Conservation (phyloP, 2,888 invertebrate species). For the Megamerina dolium region DNA sequence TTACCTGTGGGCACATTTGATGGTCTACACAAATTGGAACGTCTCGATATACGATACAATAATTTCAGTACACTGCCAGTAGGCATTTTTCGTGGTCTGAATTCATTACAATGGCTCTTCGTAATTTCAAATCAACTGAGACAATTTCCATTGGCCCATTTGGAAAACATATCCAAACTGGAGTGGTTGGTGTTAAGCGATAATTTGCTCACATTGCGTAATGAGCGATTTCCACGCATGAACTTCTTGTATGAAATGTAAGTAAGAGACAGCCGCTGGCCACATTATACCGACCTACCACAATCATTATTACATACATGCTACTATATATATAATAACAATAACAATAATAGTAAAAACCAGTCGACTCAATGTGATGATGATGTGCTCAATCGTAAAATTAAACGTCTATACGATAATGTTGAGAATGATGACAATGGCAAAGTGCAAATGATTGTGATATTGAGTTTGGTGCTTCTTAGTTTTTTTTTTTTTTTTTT, state of each 20-base stretch:
- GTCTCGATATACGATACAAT: conserved; percentile 41
- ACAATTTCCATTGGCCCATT: conserved; percentile 47
- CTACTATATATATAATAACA: too few species aligned
- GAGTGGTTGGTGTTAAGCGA: conserved; percentile 51
- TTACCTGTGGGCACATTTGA: conserved; percentile 38
- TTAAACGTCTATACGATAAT: too few species aligned
- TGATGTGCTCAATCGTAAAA: too few species aligned
- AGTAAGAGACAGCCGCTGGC: conserved; percentile 29
- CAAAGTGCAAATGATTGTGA: neutral
- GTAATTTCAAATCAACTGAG: conserved; percentile 50
- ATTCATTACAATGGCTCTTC: conserved; percentile 50
- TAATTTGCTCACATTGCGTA: conserved; percentile 51
- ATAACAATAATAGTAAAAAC: too few species aligned
- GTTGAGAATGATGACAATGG: neutral
- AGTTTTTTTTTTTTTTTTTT: neutral
- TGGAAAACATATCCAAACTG: conserved; percentile 46
- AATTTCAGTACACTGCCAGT: conserved; percentile 37
- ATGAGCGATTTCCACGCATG: conserved; percentile 50
- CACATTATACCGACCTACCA: too few species aligned
- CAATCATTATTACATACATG: too few species aligned
- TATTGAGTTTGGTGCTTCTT: neutral
- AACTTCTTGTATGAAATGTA: conserved; percentile 51
- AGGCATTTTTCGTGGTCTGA: conserved; percentile 49
- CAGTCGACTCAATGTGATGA: too few species aligned
- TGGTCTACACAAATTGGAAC: conserved; percentile 33